Evolutionary conservation across 2,113 vertebrate genomes (phyloP).

Genomic region (Thomomys bottae): DNA sequence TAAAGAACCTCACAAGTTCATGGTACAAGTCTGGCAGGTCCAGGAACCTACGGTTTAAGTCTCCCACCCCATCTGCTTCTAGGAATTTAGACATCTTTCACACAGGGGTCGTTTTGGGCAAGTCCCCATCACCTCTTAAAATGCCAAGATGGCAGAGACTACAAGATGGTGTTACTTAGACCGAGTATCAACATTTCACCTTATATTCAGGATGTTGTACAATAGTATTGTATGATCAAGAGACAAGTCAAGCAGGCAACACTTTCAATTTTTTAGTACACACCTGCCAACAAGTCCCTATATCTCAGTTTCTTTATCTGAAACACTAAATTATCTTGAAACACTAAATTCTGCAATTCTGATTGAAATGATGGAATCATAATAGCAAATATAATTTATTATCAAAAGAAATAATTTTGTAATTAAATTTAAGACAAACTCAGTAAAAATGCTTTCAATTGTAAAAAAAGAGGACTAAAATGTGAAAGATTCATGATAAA

Average conservation of each 20-base stretch:
- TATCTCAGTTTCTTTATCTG: not conserved
- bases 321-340: not conserved
- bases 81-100: no score
- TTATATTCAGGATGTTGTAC: not conserved
- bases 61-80: no score
- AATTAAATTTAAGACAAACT: conserved; percentile 1
- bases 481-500: no score
- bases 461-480: no score
- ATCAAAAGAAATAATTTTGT: not conserved
- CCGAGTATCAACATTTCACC: no score
- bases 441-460: not conserved
- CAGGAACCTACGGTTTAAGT: no score
- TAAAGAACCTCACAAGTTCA: no score
- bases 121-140: no score
- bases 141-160: no score
- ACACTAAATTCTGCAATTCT: not conserved
- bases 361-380: not conserved
- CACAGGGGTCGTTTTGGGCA: no score
- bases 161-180: no score
- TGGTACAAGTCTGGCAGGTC: no score
- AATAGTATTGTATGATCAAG: not conserved
- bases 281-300: not conserved
- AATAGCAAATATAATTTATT: not conserved
- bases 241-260: not conserved
- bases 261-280: not conserved